Base-by-base conservation (phyloP, 2,888 invertebrate genomes). In the Apomyelois bistriatella region DNA sequence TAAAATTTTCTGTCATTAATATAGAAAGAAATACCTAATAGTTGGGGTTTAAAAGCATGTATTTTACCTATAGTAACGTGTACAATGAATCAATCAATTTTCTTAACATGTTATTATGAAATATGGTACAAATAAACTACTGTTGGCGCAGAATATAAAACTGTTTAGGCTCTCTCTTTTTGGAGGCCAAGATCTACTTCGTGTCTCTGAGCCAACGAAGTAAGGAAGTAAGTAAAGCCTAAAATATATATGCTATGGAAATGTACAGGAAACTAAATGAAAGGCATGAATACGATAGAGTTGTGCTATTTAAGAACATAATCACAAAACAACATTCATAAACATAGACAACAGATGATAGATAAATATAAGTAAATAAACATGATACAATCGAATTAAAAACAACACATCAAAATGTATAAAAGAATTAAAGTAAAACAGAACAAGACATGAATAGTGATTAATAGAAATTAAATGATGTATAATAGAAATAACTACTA, bases 251-350 rank as follows among this genome's bases (percentile, higher is more conserved):
- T 22, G 22, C 10, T 15, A 30, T 32, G 16, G 15, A 16, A 46
- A 32, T 15, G 32, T 3, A 13, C 15, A 62, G 61, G 60, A 63
- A 65, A 58, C 54, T 10, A 50, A 69, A 69, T 65, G 62, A 68
- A 69, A 71, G 56, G 43, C 52, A 63, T 66, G 61, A 61, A 60
- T 60, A 62, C 58, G 60, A 67, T 58, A 62, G 60, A 59, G 55
- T 64, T 58, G 60, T 53, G 60, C 54, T 66, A 65, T 67, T 70
- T 32, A 32, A 32, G n/a, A 32, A 32, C 7, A 32, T 1, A 32
- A 3, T 4, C 32, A 32, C 10, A 10, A 32, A 7, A 32, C 32
- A 32, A 32, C 2, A 32, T 22, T 22, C 22, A 22, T 22, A 5
- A 22, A 22, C 22, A 10, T 32, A 10, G 32, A 32, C 7, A 32